A percentile compares a stretch with the other conserved stretches of the same genome.
Conservation (phyloP, 2,888 invertebrate genomes). For the Lagria hirta region DNA sequence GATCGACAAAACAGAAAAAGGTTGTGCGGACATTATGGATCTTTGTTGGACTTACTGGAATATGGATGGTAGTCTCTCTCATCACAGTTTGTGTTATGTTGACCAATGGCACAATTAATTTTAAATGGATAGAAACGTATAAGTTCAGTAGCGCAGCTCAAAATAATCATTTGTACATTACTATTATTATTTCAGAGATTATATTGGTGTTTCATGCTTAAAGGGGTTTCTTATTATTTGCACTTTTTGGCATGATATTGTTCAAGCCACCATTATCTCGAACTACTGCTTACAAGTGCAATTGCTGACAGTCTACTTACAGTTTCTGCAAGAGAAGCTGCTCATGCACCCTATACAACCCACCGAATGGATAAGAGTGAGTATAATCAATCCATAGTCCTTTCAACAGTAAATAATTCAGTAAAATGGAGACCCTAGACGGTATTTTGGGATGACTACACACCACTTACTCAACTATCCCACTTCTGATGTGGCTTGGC, state of each 20-base stretch:
- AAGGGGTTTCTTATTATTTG: conserved; percentile 67
- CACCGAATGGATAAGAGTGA: conserved; percentile 77
- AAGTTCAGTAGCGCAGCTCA: too few species aligned
- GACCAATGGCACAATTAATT: conserved; percentile 62
- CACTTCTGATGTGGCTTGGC: too few species aligned
- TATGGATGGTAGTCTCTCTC: conserved; percentile 72
- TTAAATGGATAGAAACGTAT: conserved; percentile 68
- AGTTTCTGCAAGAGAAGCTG: conserved; percentile 70
- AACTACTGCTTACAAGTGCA: conserved; percentile 83
- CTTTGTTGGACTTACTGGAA: conserved; percentile 67
- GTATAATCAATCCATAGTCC: background rate
- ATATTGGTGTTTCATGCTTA: too few species aligned
- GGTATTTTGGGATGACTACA: too few species aligned
- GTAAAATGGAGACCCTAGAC: too few species aligned
- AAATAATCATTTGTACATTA: conserved; percentile 15
- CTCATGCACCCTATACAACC: conserved; percentile 72
- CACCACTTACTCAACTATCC: too few species aligned
- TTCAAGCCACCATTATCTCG: conserved; percentile 79
- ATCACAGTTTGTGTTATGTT: conserved; percentile 67
- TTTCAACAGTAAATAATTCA: background rate
- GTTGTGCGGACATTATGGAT: conserved; percentile 72
- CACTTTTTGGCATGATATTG: conserved; percentile 76
- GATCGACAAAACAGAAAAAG: conserved; percentile 66
- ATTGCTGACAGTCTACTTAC: conserved; percentile 71
- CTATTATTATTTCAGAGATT: background rate